phyloP scores from a whole-genome alignment of 2,797 vertebrate genomes.

The Characodon lateralis region DNA sequence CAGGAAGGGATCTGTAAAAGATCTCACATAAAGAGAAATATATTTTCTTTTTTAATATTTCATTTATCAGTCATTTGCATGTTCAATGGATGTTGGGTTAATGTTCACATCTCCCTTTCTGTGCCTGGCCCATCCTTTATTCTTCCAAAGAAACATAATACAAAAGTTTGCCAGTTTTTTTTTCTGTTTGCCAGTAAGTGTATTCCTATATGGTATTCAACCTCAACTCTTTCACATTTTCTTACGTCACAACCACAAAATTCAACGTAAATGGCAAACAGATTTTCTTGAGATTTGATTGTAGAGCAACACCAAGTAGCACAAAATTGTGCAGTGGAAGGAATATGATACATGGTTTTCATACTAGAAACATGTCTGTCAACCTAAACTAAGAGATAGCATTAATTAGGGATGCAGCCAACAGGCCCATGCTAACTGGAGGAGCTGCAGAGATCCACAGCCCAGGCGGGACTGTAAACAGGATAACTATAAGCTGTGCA shows the following conservation, averaged over 20 bases:
- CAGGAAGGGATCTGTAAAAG: conserved; percentile 38
- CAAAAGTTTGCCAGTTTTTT: conserved; percentile 9
- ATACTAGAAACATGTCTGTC: neutral
- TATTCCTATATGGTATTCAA: neutral
- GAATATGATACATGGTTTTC: neutral
- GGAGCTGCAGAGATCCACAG: neutral
- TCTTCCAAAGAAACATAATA: conserved; percentile 13
- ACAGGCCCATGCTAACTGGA: neutral
- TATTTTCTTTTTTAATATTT: conserved; percentile 21
- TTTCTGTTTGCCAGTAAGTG: neutral
- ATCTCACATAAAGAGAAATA: conserved; percentile 48
- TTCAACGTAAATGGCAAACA: neutral
- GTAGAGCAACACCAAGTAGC: neutral
- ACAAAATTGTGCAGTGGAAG: neutral
- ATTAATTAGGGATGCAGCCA: neutral
- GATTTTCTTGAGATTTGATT: neutral
- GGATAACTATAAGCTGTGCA: neutral
- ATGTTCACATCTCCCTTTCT: conserved; percentile 34
- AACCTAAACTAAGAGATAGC: neutral
- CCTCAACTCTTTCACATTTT: neutral
- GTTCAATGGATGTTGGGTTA: conserved; percentile 40
- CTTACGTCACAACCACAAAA: neutral
- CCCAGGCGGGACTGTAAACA: neutral
- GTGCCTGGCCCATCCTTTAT: conserved; percentile 15
- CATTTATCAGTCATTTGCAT: conserved; percentile 16